phyloP scores from a whole-genome alignment of 35 echinoderm and acorn worm genomes.

The Ptychodera flava region DNA sequence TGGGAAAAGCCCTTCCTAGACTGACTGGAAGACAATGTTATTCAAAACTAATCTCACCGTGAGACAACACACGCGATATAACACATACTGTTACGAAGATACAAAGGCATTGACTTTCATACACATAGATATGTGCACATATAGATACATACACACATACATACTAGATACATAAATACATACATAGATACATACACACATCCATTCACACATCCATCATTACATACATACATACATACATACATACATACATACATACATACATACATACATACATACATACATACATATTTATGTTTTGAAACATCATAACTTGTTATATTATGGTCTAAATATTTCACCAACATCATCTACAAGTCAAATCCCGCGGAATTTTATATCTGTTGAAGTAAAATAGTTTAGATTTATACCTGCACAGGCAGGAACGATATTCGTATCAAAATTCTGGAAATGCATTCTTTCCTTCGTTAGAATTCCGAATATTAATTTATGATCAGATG shows the following conservation, averaged over 20 bases:
- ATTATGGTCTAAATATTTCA: too few relatives aligned
- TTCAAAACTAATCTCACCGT: too few relatives aligned
- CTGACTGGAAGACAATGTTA: too few relatives aligned
- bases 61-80: too few relatives aligned
- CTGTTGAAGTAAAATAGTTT: too few relatives aligned
- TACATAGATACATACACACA: background rate
- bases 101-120: background rate
- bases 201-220: background rate
- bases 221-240: background rate
- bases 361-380: too few relatives aligned
- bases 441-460: too few relatives aligned
- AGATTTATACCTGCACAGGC: too few relatives aligned
- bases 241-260: background rate
- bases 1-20: too few relatives aligned
- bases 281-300: background rate
- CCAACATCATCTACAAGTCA: too few relatives aligned
- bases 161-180: background rate
- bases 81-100: background rate
- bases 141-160: background rate
- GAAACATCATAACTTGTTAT: too few relatives aligned
- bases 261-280: background rate
- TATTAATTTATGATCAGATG: background rate
- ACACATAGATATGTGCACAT: background rate
- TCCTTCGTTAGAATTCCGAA: background rate
- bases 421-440: too few relatives aligned